These are phyloP conservation scores for Aphaenogaster floridana DNA, from an alignment of 1,140 invertebrate species.

Conservation along the genomic window DNA sequence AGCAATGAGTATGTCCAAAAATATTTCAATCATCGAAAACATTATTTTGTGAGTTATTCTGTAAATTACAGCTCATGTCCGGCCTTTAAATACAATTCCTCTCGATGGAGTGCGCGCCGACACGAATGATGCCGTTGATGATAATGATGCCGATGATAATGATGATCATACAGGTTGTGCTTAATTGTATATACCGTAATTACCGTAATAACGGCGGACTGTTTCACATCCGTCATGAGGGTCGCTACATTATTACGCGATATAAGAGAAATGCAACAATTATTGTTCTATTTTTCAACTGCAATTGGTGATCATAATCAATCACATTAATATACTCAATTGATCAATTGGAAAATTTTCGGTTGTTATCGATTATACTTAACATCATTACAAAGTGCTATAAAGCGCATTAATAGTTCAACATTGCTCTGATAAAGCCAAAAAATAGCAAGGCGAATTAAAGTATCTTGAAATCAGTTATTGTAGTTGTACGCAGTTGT, in stretches of 20 bases:
- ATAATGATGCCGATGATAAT: slow-evolving; percentile 65
- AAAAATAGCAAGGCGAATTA: neutral
- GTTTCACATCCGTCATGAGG: slow-evolving; percentile 26
- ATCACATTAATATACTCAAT: slow-evolving; percentile 13
- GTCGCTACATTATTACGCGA: slow-evolving; percentile 28
- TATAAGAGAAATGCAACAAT: neutral
- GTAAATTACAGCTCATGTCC: slow-evolving; percentile 68
- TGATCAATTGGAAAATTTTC: neutral
- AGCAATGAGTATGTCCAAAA: slow-evolving; percentile 43
- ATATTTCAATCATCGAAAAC: slow-evolving; percentile 69
- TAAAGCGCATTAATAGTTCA: neutral
- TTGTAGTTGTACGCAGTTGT: neutral
- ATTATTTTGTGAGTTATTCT: slow-evolving; percentile 73
- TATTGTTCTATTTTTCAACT: neutral
- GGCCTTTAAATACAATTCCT: slow-evolving; percentile 66
- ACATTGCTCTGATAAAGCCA: neutral
- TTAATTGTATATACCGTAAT: slow-evolving; percentile 64
- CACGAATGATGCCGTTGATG: slow-evolving; percentile 34
- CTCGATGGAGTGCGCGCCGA: neutral
- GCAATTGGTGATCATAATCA: neutral
- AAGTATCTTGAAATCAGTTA: neutral
- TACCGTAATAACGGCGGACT: slow-evolving; percentile 68
- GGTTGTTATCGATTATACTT: neutral
- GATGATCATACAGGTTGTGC: slow-evolving; percentile 63
- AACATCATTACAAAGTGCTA: neutral